Evolutionary conservation across 2,888 invertebrate genomes (phyloP), one percentile per base, ranked within the genome.

Genomic region (Oligia strigilis): DNA sequence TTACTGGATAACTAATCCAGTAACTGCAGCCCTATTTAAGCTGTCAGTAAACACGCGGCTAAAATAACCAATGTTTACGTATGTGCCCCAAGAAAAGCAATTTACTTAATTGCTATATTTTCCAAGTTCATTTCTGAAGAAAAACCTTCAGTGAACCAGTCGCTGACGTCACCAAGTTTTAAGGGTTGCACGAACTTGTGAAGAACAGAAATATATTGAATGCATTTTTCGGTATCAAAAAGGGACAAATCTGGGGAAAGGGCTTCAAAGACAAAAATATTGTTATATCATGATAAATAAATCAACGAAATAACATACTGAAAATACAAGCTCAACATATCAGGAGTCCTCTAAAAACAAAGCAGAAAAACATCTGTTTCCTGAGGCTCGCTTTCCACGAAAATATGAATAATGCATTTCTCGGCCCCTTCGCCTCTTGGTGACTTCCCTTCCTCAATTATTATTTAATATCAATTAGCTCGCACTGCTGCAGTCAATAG

Each of bases 381-480:
- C 58, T 85, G 81, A 80, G 84, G 83, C 84, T 88, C 81, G 80
- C 74, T 90, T 87, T 89, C 88, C 85, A 85, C 79, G 82, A 86
- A 83, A 80, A 89, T 87, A 79, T 92, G 89, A 93, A 93, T 93
- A 91, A 92, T 91, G 86, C 86, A 91, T 88, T 62, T 55, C 19
- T 58, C 78, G 73, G 76, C 83, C 80, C 80, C 75, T 66, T 55
- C 43, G 69, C 78, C 82, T 85, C 81, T 88, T 88, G 87, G 88
- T 11, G 74, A 29, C 88, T 91, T 92, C 93, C 94, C 91, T 62
- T 65, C 81, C 86, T 86, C 90, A 90, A 92, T 93, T 90, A 92
- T 93, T 94, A 93, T 95, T 94, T 93, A 93, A 94, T 94, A 94
- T 94, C 94, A 95, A 94, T 94, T 94, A 94, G 90, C 87, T 90